Evolutionary conservation across 2,113 vertebrate genomes (phyloP), one percentile per base, ranked within the genome.

Genomic region (Thalassoma bifasciatum): DNA sequence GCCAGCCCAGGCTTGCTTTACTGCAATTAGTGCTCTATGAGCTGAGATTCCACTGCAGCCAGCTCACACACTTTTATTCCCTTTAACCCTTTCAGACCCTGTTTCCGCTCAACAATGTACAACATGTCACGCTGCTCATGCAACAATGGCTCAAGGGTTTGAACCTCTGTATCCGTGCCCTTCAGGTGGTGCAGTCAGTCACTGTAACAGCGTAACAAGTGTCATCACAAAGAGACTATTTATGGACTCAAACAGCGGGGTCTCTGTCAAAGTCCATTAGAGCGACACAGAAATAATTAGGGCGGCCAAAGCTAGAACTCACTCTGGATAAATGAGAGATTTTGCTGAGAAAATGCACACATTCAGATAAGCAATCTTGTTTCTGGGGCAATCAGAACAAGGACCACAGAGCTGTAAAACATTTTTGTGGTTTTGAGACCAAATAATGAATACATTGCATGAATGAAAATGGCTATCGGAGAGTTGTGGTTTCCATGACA

Each of bases 1-100:
- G 71, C 92, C 83, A 89, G 92, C 76, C 89, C 66, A 53, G 90
- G 90, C 90, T 84, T 91, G 91, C 73, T 88, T 79, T 58, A 60
- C 68, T 89, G 87, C 89, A 92, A 91, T 93, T 92, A 92, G 86
- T 73, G 75, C 73, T 82, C 85, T 88, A 72, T 64, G 73, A 86
- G 84, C 72, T 59, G 60, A 89, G 88, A 91, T 92, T 92, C 88
- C 89, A 72, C 68, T 70, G 72, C 87, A 79, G 88, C 84, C 84
- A 76, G 74, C 77, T 77, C 69, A 57, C 75, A 83, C 67, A 56
- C 77, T 81, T 61, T 56, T 78, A 72, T 72, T 65, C 74, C 37
- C 12, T 68, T 89, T 84, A 87, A 85, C 83, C 68, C 67, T 34
- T 88, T 85, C 76, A 26, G 8, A 51, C 14, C 56, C 51, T 10